These are phyloP conservation scores for Pyrrhosoma nymphula DNA, from an alignment of 2,888 invertebrate species.

Conservation along the genomic window DNA sequence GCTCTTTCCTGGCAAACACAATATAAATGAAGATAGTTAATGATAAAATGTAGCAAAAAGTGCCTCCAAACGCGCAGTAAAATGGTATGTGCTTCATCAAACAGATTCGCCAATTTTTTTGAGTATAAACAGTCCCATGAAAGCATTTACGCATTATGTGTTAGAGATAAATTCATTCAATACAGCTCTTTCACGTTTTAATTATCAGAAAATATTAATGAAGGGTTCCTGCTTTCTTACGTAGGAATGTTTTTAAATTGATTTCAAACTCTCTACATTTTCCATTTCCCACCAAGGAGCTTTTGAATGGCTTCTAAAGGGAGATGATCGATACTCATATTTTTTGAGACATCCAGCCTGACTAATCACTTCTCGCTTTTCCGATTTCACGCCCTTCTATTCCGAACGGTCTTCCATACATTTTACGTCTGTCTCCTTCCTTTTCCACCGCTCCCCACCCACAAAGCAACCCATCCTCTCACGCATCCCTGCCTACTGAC, in stretches of 20 bases:
- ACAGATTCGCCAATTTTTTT: too few species aligned
- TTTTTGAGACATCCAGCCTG: neutral
- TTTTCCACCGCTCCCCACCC: neutral
- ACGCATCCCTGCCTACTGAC: neutral
- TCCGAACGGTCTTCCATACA: neutral
- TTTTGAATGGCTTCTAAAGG: neutral
- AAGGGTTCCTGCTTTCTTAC: too few species aligned
- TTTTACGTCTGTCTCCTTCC: neutral
- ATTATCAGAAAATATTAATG: too few species aligned
- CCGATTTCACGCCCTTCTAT: neutral
- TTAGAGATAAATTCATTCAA: too few species aligned
- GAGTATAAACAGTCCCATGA: too few species aligned
- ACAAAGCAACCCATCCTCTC: neutral
- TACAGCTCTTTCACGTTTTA: too few species aligned
- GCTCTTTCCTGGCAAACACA: too few species aligned
- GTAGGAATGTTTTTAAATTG: neutral
- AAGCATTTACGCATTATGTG: too few species aligned
- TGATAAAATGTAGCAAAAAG: too few species aligned
- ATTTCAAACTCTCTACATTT: neutral
- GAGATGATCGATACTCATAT: neutral
- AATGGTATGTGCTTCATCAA: too few species aligned
- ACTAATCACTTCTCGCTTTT: conserved; percentile 20
- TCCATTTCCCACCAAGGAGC: neutral
- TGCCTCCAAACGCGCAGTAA: too few species aligned
- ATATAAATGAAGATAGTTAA: too few species aligned